Evolutionary conservation across 2,888 invertebrate species (phyloP).

Genomic region (Priocnemis perturbator): DNA sequence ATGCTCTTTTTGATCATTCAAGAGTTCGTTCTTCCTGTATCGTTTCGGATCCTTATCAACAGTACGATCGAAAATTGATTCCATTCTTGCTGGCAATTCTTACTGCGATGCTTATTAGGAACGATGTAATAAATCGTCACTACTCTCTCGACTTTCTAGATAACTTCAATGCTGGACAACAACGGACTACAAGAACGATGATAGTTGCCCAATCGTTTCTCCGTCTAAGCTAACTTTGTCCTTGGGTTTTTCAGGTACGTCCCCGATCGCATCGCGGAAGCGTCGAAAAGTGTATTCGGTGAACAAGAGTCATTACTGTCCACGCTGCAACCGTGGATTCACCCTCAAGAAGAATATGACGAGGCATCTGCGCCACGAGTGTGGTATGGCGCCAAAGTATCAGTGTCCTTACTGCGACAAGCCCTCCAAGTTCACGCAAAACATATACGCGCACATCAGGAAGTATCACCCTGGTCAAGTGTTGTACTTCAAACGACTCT

Average conservation of each 20-base stretch:
- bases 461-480: slow-evolving; percentile 57
- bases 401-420: slow-evolving; percentile 70
- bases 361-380: slow-evolving; percentile 69
- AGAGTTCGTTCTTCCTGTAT: too few relatives aligned
- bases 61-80: too few relatives aligned
- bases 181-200: slow-evolving; percentile 9
- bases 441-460: slow-evolving; percentile 64
- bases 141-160: slow-evolving; percentile 20
- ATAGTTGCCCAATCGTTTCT: neutral
- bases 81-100: too few relatives aligned
- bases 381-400: slow-evolving; percentile 72
- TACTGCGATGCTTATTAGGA: too few relatives aligned
- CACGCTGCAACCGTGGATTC: slow-evolving; percentile 63
- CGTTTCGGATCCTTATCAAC: too few relatives aligned
- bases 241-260: slow-evolving; percentile 51
- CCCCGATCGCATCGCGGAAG: slow-evolving; percentile 32
- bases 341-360: slow-evolving; percentile 65
- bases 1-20: slow-evolving; percentile 4
- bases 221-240: slow-evolving; percentile 29
- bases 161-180: slow-evolving; percentile 12
- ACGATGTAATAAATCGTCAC: too few relatives aligned
- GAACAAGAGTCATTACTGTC: slow-evolving; percentile 60
- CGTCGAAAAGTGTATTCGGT: slow-evolving; percentile 50
- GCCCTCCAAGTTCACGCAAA: slow-evolving; percentile 71
- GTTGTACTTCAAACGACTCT: slow-evolving; percentile 50